Percentiles rank a stretch among this genome's conserved stretches.
These are phyloP conservation scores for Battus philenor DNA, from an alignment of 1,140 invertebrate species.

Conservation along the genomic window DNA sequence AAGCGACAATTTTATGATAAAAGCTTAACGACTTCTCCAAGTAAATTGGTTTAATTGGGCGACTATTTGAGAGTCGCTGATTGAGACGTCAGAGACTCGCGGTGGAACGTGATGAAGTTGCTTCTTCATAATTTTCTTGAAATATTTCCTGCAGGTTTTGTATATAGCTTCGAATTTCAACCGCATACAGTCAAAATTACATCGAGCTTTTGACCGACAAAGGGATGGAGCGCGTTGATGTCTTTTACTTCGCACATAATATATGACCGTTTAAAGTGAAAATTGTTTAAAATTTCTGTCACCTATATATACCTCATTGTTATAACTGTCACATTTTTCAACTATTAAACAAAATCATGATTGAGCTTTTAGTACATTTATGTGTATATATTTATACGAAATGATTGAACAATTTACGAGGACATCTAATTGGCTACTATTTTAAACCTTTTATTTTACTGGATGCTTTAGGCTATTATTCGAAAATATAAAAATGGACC, in stretches of 20 bases:
- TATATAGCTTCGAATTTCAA: neutral
- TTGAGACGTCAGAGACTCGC: slow-evolving; percentile 21
- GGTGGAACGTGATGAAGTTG: slow-evolving; percentile 3
- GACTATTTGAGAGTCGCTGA: slow-evolving; percentile 31
- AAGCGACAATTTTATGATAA: slow-evolving; percentile 24
- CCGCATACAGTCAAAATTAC: neutral
- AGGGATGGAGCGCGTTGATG: neutral
- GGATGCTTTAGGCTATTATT: too few species aligned
- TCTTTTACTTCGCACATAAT: slow-evolving; percentile 1
- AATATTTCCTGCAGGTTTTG: slow-evolving; percentile 7
- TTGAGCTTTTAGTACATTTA: neutral
- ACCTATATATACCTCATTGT: too few species aligned
- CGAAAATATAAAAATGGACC: too few species aligned
- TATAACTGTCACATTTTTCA: too few species aligned
- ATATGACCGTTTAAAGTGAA: too few species aligned
- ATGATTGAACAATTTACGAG: too few species aligned
- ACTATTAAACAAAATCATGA: too few species aligned
- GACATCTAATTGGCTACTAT: too few species aligned
- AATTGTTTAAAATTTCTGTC: too few species aligned
- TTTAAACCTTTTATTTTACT: too few species aligned
- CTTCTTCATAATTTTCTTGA: slow-evolving; percentile 13
- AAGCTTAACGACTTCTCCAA: slow-evolving; percentile 33
- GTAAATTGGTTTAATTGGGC: slow-evolving; percentile 40
- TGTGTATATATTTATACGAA: neutral
- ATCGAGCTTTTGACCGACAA: slow-evolving; percentile 1